Percentiles rank a stretch among this genome's conserved stretches.
Evolutionary conservation across 2,888 invertebrate species (phyloP).

Genomic region (Ophonus ardosiacus): DNA sequence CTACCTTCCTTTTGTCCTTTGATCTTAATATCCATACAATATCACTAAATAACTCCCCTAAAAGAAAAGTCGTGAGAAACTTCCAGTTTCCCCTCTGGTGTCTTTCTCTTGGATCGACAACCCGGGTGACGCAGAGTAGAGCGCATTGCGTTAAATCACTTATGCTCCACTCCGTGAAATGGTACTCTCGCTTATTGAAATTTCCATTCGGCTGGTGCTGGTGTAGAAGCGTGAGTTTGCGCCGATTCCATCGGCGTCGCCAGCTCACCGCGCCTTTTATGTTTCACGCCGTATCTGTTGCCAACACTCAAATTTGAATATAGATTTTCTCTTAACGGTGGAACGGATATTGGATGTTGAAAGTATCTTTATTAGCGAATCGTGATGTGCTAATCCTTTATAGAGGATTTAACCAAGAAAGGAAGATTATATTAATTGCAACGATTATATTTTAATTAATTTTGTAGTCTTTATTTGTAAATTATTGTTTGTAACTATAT

Average conservation of each 20-base stretch:
- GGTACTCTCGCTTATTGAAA: conserved; percentile 55
- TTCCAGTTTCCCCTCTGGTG: background rate
- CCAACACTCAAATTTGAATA: conserved; percentile 23
- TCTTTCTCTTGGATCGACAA: background rate
- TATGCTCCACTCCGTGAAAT: conserved; percentile 52
- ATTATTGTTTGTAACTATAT: too few relatives aligned
- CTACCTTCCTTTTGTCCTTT: too few relatives aligned
- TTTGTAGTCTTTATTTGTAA: too few relatives aligned
- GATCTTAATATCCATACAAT: too few relatives aligned
- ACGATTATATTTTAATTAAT: too few relatives aligned
- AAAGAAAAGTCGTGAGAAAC: too few relatives aligned
- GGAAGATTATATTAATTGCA: too few relatives aligned
- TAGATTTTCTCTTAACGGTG: background rate
- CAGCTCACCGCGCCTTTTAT: conserved; percentile 27
- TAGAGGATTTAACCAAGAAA: background rate
- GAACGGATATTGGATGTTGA: background rate
- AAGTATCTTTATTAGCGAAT: conserved; percentile 3
- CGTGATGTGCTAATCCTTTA: conserved; percentile 5
- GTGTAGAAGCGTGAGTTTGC: background rate
- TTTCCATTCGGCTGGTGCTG: conserved; percentile 42
- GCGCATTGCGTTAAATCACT: conserved; percentile 49
- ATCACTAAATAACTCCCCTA: too few relatives aligned
- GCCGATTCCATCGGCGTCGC: background rate
- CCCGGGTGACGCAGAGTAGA: background rate
- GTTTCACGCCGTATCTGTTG: conserved; percentile 48